Evolutionary conservation across 2,113 vertebrate species (phyloP), one percentile per base, ranked within the genome.

Genomic region (Scopus umbretta): DNA sequence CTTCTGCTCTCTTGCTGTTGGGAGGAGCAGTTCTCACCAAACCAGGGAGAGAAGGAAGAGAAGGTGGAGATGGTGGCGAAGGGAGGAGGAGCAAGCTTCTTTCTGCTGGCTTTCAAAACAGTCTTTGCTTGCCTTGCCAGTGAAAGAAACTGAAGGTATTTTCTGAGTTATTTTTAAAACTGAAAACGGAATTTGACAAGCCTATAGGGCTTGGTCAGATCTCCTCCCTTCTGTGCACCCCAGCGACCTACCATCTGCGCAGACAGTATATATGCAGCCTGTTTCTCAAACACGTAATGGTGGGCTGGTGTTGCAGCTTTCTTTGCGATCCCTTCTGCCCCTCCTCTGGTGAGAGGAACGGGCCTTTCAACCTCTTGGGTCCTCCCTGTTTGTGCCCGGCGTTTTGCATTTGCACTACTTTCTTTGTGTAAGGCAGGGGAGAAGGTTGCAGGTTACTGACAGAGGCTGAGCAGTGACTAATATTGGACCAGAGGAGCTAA

Each of bases 231-330:
- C 42, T 83, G 6, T 36, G 74, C 16, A 13, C 34, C 18, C 14
- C 25, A 63, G 71, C n/a, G 11, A 29, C 53, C 26, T 14, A 4
- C 1, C 0, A 5, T 47, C 16, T 86, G 26, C 0, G 0, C 1
- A 1, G 42, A 38, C 25, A 17, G 27, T 29, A 11, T 71, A 29
- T 71, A 40, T 38, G 81, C 62, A 83, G 17, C 42, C 32, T 29
- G 13, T 59, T 88, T 80, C 80, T 76, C 34, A 67, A 65, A 52
- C n/a, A 55, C 11, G 1, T 0, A 0, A 4, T 0, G 0, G n/a
- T 27, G 86, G 52, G 47, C 56, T 71, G 66, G 4, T 88, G 82
- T 53, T 1, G 0, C 62, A n/a, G 49, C 13, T 90, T 65, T 14
- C 80, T 73, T 32, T 82, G 43, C 0, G 0, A 47, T 47, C 53